Percentiles rank a stretch among this genome's conserved stretches.
These are phyloP conservation scores for Pomacea canaliculata DNA, from an alignment of 2,888 invertebrate species.

Conservation along the genomic window DNA sequence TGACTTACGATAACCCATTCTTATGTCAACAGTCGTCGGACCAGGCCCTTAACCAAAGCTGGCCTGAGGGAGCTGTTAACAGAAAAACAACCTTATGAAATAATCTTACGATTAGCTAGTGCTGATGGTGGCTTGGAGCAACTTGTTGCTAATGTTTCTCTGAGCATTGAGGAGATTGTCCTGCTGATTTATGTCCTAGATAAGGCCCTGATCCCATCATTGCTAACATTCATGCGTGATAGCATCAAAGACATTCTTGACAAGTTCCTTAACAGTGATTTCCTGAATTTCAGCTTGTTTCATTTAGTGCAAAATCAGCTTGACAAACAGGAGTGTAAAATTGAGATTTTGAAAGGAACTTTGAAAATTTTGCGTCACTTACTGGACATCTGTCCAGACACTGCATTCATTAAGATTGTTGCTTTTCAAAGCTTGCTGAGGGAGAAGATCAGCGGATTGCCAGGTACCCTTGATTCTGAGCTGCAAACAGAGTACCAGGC, in stretches of 20 bases:
- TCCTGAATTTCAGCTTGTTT: constrained; percentile 18
- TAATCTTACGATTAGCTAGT: constrained; percentile 22
- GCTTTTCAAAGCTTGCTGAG: not conserved
- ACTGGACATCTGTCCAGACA: constrained; percentile 5
- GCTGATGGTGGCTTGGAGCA: constrained; percentile 21
- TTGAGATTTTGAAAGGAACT: not conserved
- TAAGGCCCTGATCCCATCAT: constrained; percentile 16
- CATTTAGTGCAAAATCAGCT: not conserved
- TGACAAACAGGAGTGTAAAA: not conserved
- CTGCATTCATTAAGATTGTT: constrained; percentile 13
- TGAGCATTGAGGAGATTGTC: not conserved
- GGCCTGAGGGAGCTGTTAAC: not conserved
- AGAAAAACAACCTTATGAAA: not conserved
- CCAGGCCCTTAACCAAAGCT: not conserved
- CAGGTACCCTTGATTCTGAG: too few species aligned
- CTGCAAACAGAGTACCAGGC: too few species aligned
- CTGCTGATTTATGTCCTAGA: constrained; percentile 20
- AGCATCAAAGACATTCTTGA: constrained; percentile 19
- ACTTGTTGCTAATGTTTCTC: constrained; percentile 1
- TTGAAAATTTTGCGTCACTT: constrained; percentile 4
- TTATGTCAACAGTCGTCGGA: not conserved
- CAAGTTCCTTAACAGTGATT: constrained; percentile 13
- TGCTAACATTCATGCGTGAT: not conserved
- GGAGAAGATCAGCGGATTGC: not conserved
- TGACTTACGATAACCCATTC: not conserved